Base-by-base conservation (phyloP, 2,797 vertebrate genomes). In the Poecile montanus region DNA sequence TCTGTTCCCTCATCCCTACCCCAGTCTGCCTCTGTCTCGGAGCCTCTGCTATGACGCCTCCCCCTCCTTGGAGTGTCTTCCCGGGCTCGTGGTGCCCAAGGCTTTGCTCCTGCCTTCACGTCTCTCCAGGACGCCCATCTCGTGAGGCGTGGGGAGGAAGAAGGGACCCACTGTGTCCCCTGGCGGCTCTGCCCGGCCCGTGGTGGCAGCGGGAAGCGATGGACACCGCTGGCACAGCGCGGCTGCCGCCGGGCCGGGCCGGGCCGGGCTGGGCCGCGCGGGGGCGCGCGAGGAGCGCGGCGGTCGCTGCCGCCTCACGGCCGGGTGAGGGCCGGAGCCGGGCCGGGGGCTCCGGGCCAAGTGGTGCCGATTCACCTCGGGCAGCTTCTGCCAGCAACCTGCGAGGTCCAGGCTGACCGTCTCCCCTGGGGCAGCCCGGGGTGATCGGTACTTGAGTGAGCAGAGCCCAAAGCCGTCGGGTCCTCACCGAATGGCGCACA, bases 401-500 rank as follows among this genome's bases (percentile, higher is more conserved):
- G 68, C 18, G 3, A 3, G 47, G 32, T 3, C 26, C 25, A 2
- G 19, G 0, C 13, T 42, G 82, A 13, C 57, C 8, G 45, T 19
- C 5, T 15, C 1, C 18, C 18, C 9, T 1, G n/a, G 38, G 29
- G 45, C 15, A 18, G 11, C 4, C 16, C 11, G 23, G 27, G 29
- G 8, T 20, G 23, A 15, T 34, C 17, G 40, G 58, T 4, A 1
- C 44, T 6, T 6, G 22, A 18, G 29, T 0, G 8, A 61, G 47
- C 27, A 11, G 58, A 16, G 9, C 11, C 40, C 26, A 2, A 9
- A 61, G 66, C 50, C 8, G 0, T 6, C 19, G 7, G 9, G 7
- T 5, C 4, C 47, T 25, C 25, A 0, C 23, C 8, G n/a, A 47
- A 5, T 4, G 26, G 13, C 8, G 1, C 19, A 3, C 42, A 6